phyloP scores from a whole-genome alignment of 2,797 vertebrate genomes.

The Meda fulgida region DNA sequence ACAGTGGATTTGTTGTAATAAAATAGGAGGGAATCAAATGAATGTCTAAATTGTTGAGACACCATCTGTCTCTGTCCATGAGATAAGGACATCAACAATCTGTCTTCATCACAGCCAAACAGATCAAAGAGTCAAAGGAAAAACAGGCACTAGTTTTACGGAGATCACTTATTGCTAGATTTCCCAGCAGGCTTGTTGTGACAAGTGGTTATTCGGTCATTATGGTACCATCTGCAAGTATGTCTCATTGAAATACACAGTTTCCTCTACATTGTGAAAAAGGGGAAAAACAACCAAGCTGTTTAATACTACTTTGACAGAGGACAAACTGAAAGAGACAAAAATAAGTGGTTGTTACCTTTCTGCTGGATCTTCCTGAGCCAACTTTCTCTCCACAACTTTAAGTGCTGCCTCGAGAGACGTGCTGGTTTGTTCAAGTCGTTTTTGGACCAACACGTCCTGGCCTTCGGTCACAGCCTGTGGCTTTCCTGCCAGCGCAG shows the following conservation, averaged over 20 bases:
- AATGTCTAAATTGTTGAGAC: conserved; percentile 25
- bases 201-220: conserved; percentile 31
- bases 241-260: conserved; percentile 2
- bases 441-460: conserved; percentile 75
- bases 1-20: conserved; percentile 17
- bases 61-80: conserved; percentile 44
- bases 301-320: not conserved
- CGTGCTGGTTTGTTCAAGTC: conserved; percentile 88
- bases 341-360: conserved; percentile 74
- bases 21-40: conserved; percentile 26
- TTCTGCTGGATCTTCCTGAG: conserved; percentile 72
- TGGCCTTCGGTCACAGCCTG: conserved; percentile 50
- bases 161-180: conserved; percentile 25
- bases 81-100: conserved; percentile 33
- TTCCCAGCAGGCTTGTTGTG: conserved; percentile 20
- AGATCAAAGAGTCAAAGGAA: conserved; percentile 23
- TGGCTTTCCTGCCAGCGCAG: conserved; percentile 49
- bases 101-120: conserved; percentile 27
- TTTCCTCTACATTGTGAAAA: not conserved
- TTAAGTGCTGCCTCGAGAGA: conserved; percentile 84
- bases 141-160: not conserved
- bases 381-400: conserved; percentile 84
- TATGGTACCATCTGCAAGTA: conserved; percentile 25
- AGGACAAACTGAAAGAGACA: not conserved
- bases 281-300: not conserved